Base-by-base conservation (phyloP, 2,888 invertebrate species). In the Athripsodes cinereus region DNA sequence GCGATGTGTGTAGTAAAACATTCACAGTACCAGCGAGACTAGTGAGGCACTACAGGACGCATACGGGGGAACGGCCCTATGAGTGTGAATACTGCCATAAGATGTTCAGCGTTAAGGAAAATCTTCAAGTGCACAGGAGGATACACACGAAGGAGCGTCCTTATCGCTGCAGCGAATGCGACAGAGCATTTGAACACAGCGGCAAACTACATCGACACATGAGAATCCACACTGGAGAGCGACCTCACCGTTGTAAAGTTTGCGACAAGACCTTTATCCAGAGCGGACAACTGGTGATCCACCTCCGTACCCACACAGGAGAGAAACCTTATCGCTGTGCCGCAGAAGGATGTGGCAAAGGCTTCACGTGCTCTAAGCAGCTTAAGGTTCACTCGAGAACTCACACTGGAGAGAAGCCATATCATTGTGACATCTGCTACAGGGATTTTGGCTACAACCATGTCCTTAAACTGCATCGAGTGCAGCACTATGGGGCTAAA, bases 101-200 rank as follows among this genome's bases (percentile, higher is more conserved):
- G 73, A 88, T 90, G 69, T 94, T 94, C 75, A 92, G 92, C 69
- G 93, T 93, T 8, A 93, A 93, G 73, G 93, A 93, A 73, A 94
- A 94, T 72, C 78, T 94, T 59, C 92, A 92, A 74, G 93, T 93
- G 13, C 94, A 94, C 72, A 80, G 87, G 44, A 83, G 94, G 59
- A 93, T 93, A 64, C 94, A 94, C 72, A 94, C 93, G 59, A 93
- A 93, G 74, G 93, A 93, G 72, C 82, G 93, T 1, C 93, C 93
- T 0, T 93, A 93, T 74, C 88, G 92, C 68, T 94, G 93, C 69
- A 86, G 89, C 62, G 90, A 92, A 2, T 94, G 93, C 71, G 88
- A 87, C 11, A 81, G 93, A 2, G 92, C 92, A 0, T 94, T 94
- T 69, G 93, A 93, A 71, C 93, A 93, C 71, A 91, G 91, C 59